Evolutionary conservation across 2,113 vertebrate species (phyloP).

Genomic region (Osmerus eperlanus): DNA sequence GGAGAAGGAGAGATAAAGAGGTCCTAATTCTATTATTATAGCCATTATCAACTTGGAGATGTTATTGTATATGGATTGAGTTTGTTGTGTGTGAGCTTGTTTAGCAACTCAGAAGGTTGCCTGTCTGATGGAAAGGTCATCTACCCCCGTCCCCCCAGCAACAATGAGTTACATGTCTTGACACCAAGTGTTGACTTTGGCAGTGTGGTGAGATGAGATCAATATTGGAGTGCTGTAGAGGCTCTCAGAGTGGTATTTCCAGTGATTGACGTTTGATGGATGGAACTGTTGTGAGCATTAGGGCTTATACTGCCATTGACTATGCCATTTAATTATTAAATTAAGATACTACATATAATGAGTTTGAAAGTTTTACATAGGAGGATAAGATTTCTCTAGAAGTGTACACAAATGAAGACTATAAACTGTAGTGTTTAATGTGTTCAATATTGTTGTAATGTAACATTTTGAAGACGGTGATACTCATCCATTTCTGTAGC

Average conservation of each 20-base stretch:
- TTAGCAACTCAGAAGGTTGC: conserved; percentile 4
- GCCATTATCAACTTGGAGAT: neutral
- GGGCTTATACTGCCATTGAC: conserved; percentile 17
- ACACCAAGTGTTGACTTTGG: conserved; percentile 29
- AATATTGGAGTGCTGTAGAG: conserved; percentile 17
- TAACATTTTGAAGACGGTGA: too few relatives aligned
- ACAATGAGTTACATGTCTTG: conserved; percentile 27
- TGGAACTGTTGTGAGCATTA: conserved; percentile 25
- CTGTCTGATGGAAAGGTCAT: conserved; percentile 7
- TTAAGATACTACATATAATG: neutral
- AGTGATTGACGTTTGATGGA: conserved; percentile 29
- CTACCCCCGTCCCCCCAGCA: conserved; percentile 13
- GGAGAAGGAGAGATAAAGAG: too few relatives aligned
- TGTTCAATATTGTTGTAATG: too few relatives aligned
- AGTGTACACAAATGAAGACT: too few relatives aligned
- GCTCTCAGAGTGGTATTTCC: conserved; percentile 33
- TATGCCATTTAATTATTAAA: conserved; percentile 38
- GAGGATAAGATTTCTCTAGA: too few relatives aligned
- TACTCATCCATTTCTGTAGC: too few relatives aligned
- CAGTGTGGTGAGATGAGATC: conserved; percentile 7
- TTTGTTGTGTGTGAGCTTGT: neutral
- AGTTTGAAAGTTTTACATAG: neutral
- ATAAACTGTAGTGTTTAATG: too few relatives aligned
- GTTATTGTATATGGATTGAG: neutral
- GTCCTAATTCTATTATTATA: neutral